Evolutionary conservation across 2,113 vertebrate species (phyloP).

Genomic region (Haliaeetus leucogaster): DNA sequence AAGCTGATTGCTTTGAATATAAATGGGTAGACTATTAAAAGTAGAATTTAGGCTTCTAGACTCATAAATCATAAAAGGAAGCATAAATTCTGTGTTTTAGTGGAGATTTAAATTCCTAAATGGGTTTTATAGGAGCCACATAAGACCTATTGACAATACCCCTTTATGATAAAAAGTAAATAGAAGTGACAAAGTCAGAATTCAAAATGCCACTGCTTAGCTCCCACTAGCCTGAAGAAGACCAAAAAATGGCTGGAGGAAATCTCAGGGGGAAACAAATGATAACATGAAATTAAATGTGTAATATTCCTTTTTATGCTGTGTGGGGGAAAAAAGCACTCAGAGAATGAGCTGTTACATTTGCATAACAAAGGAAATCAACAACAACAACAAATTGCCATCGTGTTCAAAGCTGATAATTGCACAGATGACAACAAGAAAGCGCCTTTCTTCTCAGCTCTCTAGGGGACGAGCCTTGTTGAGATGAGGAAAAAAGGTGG

Average conservation of each 20-base stretch:
- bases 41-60: slow-evolving; percentile 43
- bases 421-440: slow-evolving; percentile 72
- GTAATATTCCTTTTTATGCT: slow-evolving; percentile 61
- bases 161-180: slow-evolving; percentile 70
- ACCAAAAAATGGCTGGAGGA: slow-evolving; percentile 21
- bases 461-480: slow-evolving; percentile 4
- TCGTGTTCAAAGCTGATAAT: slow-evolving; percentile 73
- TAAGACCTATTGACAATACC: slow-evolving; percentile 66
- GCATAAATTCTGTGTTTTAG: slow-evolving; percentile 61
- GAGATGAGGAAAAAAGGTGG: slow-evolving; percentile 11
- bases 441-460: slow-evolving; percentile 57
- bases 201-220: slow-evolving; percentile 40
- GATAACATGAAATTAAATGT: slow-evolving; percentile 70
- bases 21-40: slow-evolving; percentile 55
- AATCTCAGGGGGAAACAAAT: slow-evolving; percentile 46
- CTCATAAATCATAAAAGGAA: slow-evolving; percentile 68
- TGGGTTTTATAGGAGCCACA: slow-evolving; percentile 65
- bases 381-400: slow-evolving; percentile 81
- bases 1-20: slow-evolving; percentile 53
- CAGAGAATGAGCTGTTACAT: slow-evolving; percentile 54
- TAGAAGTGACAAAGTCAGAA: slow-evolving; percentile 66
- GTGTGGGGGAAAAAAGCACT: neutral
- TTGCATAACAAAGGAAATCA: slow-evolving; percentile 82
- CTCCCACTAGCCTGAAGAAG: slow-evolving; percentile 25
- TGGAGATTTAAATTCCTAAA: slow-evolving; percentile 68